Conservation (phyloP, 1,140 invertebrate genomes). For the Aphidius ervi region DNA sequence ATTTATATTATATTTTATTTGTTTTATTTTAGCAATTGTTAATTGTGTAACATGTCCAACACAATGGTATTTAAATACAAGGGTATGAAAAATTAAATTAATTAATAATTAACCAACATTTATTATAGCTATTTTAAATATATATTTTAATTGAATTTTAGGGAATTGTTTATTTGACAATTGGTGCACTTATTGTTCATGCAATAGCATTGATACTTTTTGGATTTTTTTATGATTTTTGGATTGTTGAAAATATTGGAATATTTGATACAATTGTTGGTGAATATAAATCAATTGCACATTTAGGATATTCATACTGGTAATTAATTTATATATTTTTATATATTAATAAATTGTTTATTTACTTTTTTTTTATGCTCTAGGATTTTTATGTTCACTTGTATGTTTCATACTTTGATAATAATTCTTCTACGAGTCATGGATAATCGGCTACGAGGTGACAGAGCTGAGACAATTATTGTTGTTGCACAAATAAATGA, state of each 20-base stretch:
- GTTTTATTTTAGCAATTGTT: constrained; percentile 21
- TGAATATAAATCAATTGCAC: constrained; percentile 23
- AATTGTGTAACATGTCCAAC: constrained; percentile 26
- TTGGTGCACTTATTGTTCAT: constrained; percentile 23
- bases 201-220: constrained; percentile 26
- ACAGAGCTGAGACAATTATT: constrained; percentile 26
- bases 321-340: constrained; percentile 15
- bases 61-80: constrained; percentile 26
- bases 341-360: not conserved
- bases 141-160: constrained; percentile 6
- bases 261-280: constrained; percentile 29
- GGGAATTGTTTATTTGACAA: constrained; percentile 20
- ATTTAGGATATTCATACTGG: constrained; percentile 30
- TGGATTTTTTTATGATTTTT: constrained; percentile 23
- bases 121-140: too few species aligned
- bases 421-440: constrained; percentile 20
- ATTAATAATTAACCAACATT: too few species aligned
- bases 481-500: constrained; percentile 24
- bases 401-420: constrained; percentile 15
- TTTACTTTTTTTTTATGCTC: constrained; percentile 20
- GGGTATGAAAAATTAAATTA: not conserved
- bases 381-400: constrained; percentile 26
- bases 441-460: constrained; percentile 19
- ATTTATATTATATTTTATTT: constrained; percentile 13
- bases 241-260: constrained; percentile 25